phyloP scores from a whole-genome alignment of 1,140 invertebrate species.

The Nasonia longicornis region DNA sequence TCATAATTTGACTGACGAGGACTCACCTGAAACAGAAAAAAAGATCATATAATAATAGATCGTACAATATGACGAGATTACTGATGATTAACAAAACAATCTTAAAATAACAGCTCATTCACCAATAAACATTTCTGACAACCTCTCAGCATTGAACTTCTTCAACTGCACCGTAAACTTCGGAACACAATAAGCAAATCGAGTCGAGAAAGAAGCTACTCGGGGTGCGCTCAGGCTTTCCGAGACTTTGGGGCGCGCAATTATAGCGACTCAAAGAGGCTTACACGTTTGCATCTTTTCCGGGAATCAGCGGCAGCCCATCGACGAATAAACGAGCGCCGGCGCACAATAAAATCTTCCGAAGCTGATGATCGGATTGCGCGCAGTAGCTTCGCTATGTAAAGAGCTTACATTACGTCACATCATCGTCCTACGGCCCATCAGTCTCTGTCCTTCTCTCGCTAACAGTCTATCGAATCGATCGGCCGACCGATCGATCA shows the following conservation, averaged over 20 bases:
- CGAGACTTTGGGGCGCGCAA: not conserved
- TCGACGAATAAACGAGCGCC: constrained; percentile 1
- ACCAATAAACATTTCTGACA: no score
- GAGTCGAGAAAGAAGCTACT: not conserved
- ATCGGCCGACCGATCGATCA: constrained; percentile 42
- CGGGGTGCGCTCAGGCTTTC: not conserved
- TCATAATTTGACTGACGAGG: not conserved
- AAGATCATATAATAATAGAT: not conserved
- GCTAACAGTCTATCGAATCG: constrained; percentile 23
- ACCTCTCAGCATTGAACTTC: not conserved
- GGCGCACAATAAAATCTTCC: constrained; percentile 30
- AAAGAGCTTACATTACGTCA: constrained; percentile 40
- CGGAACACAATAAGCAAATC: not conserved
- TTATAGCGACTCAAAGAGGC: constrained; percentile 24
- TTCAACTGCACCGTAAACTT: no score
- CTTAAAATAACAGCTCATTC: not conserved
- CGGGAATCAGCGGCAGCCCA: not conserved
- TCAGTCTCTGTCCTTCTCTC: constrained; percentile 24
- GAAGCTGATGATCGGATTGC: constrained; percentile 17
- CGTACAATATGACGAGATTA: no score
- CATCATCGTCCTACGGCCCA: constrained; percentile 14
- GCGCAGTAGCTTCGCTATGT: not conserved
- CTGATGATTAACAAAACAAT: no score
- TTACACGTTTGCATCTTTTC: constrained; percentile 3
- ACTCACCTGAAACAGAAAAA: constrained; percentile 30